Evolutionary conservation across 1,140 invertebrate genomes (phyloP).

Genomic region (Meteorus sp.): DNA sequence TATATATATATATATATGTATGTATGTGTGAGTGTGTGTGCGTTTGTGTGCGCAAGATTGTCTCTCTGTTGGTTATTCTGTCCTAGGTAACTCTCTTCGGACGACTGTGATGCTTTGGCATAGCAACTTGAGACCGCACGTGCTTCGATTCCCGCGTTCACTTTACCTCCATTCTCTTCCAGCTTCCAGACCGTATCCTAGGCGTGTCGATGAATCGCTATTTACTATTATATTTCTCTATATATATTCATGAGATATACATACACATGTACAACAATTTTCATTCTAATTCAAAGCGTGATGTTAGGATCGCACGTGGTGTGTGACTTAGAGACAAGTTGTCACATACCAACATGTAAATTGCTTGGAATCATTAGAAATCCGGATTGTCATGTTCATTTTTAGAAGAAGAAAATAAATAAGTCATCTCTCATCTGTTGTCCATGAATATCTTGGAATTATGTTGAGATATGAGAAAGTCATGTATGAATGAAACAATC

Average conservation of each 20-base stretch:
- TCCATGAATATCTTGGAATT: too few relatives aligned
- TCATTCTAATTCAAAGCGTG: slow-evolving; percentile 7
- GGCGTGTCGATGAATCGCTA: not conserved
- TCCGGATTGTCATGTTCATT: slow-evolving; percentile 14
- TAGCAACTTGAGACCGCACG: slow-evolving; percentile 15
- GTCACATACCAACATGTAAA: not conserved
- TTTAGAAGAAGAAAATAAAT: too few relatives aligned
- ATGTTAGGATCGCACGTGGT: not conserved
- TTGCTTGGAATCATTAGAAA: slow-evolving; percentile 9
- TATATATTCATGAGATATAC: not conserved
- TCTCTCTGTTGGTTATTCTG: slow-evolving; percentile 6
- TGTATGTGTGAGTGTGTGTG: too few relatives aligned
- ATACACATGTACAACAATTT: not conserved
- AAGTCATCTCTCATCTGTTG: too few relatives aligned
- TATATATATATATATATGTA: too few relatives aligned
- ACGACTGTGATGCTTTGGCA: not conserved
- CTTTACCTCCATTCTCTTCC: not conserved
- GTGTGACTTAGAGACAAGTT: slow-evolving; percentile 3
- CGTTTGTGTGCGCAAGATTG: too few relatives aligned
- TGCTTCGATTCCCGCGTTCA: slow-evolving; percentile 17
- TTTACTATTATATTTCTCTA: not conserved
- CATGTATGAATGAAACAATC: slow-evolving; percentile 12
- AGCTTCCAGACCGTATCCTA: not conserved
- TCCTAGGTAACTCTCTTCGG: slow-evolving; percentile 2
- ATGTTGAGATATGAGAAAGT: slow-evolving; percentile 22